These are phyloP conservation scores for Heloderma charlesbogerti DNA, from an alignment of 2,113 vertebrate species.

Conservation along the genomic window DNA sequence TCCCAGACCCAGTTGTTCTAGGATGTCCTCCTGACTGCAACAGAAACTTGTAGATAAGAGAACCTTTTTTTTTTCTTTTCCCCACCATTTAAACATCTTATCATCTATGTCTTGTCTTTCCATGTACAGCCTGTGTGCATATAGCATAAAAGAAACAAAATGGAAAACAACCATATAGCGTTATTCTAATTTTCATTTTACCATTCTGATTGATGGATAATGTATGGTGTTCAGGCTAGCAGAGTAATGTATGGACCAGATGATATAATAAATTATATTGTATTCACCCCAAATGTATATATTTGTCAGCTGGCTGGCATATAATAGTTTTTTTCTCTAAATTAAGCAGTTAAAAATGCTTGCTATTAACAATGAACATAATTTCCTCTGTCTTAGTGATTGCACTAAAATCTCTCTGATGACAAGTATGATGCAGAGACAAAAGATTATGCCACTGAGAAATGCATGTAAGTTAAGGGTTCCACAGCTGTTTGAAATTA, in stretches of 20 bases:
- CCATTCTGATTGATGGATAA: slow-evolving; percentile 18
- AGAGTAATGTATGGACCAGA: background rate
- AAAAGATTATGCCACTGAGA: slow-evolving; percentile 24
- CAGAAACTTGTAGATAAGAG: background rate
- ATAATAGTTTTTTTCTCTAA: slow-evolving; percentile 16
- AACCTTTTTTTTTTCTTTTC: background rate
- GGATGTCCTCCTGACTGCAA: background rate
- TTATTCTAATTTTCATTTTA: slow-evolving; percentile 13
- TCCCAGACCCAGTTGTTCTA: background rate
- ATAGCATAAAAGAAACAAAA: background rate
- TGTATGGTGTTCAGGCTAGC: slow-evolving; percentile 15
- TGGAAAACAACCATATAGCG: background rate
- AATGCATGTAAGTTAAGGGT: slow-evolving; percentile 20
- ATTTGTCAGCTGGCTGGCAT: slow-evolving; percentile 28
- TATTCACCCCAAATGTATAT: slow-evolving; percentile 3
- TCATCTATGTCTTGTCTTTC: background rate
- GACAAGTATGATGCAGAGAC: slow-evolving; percentile 30
- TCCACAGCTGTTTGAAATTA: slow-evolving; percentile 33
- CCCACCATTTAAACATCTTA: too few relatives aligned
- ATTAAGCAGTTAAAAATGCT: slow-evolving; percentile 31
- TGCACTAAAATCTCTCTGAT: slow-evolving; percentile 21
- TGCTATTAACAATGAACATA: slow-evolving; percentile 27
- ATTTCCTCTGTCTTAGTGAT: slow-evolving; percentile 27
- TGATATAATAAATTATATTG: slow-evolving; percentile 3
- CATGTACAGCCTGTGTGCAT: background rate